Evolutionary conservation across 2,113 vertebrate genomes (phyloP).

Genomic region (Pachycephala philippinensis): DNA sequence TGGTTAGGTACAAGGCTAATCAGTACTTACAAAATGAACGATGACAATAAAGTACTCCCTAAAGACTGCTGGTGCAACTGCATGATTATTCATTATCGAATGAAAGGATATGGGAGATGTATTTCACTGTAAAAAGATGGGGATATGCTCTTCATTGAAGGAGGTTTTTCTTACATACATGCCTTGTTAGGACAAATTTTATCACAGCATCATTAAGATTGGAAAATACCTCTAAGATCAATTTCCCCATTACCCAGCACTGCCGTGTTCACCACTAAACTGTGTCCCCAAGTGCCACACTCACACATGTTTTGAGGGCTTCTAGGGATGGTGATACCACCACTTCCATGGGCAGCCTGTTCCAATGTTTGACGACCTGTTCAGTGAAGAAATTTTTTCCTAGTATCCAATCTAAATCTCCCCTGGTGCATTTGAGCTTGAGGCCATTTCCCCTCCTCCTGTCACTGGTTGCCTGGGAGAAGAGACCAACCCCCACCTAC

Average conservation of each 20-base stretch:
- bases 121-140: neutral
- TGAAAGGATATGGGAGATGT: neutral
- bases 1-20: neutral
- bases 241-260: fast-evolving
- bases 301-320: neutral
- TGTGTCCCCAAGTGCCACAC: no score
- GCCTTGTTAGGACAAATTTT: neutral
- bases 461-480: neutral
- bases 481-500: neutral
- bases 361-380: neutral
- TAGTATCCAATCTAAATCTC: neutral
- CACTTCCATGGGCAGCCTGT: neutral
- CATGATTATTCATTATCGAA: neutral
- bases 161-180: neutral
- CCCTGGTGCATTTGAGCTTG: neutral
- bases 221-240: neutral
- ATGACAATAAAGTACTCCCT: neutral
- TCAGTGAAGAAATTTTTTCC: neutral
- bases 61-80: neutral
- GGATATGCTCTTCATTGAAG: neutral
- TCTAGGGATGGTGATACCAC: neutral
- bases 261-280: fast-evolving
- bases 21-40: neutral
- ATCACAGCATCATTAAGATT: neutral
- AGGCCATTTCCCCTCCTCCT: neutral